Evolutionary conservation across 2,113 vertebrate species (phyloP).

Genomic region (Tinamus guttatus): DNA sequence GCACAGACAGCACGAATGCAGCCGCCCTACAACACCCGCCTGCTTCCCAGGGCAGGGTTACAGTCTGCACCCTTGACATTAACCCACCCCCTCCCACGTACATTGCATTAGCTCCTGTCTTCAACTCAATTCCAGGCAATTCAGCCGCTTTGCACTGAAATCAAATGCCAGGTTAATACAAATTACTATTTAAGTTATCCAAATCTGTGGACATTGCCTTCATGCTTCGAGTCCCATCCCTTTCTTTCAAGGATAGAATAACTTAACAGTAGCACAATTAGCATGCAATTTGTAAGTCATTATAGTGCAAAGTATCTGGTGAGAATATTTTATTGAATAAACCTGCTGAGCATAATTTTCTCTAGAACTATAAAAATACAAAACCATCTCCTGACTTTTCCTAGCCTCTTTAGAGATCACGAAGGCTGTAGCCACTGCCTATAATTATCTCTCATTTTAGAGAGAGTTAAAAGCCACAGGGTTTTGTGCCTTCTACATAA

Average conservation of each 20-base stretch:
- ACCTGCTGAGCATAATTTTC: conserved; percentile 80
- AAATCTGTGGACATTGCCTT: conserved; percentile 16
- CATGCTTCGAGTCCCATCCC: conserved; percentile 45
- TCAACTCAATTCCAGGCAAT: not conserved
- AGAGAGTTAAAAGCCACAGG: not conserved
- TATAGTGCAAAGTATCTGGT: conserved; percentile 72
- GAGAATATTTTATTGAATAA: conserved; percentile 77
- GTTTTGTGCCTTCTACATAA: not conserved
- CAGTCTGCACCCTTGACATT: fast-evolving
- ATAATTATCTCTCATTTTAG: conserved; percentile 49
- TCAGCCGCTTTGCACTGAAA: not conserved
- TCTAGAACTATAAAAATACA: conserved; percentile 67
- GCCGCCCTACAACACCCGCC: fast-evolving
- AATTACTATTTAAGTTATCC: not conserved
- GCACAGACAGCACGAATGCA: not conserved
- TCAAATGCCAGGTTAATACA: not conserved
- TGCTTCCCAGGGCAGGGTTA: fast-evolving
- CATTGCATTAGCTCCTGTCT: fast-evolving
- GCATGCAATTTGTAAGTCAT: conserved; percentile 83
- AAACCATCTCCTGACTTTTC: conserved; percentile 56
- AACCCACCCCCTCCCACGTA: not conserved
- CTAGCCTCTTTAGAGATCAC: conserved; percentile 37
- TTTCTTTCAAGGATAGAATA: conserved; percentile 61
- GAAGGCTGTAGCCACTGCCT: not conserved
- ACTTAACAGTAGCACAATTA: conserved; percentile 78